phyloP scores from a whole-genome alignment of 2,888 invertebrate species.

The Pyrgus malvae region DNA sequence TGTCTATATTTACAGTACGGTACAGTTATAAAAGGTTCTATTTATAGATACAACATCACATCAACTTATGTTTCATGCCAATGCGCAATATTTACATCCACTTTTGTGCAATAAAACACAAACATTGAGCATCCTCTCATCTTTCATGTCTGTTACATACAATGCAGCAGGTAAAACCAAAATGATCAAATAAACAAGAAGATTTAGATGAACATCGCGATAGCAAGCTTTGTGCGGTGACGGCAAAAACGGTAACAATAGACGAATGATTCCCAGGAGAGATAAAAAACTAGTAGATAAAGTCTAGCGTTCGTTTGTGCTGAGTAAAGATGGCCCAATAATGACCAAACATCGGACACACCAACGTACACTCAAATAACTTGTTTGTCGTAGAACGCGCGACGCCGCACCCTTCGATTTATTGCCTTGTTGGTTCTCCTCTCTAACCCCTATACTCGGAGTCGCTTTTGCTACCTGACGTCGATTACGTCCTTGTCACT shows the following conservation, averaged over 20 bases:
- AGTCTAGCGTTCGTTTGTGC: constrained; percentile 11
- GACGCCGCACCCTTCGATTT: constrained; percentile 15
- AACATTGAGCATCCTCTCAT: no score
- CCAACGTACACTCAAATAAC: constrained; percentile 14
- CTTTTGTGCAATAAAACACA: no score
- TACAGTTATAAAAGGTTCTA: no score
- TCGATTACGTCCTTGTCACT: constrained; percentile 2
- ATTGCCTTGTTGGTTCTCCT: constrained; percentile 11
- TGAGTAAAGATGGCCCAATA: constrained; percentile 14
- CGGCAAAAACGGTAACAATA: constrained; percentile 12
- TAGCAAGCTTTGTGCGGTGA: not conserved
- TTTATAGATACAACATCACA: no score
- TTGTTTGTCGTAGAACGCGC: constrained; percentile 10
- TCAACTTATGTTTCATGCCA: no score
- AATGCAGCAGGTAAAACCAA: no score
- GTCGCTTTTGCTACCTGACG: constrained; percentile 6
- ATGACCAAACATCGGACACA: constrained; percentile 14
- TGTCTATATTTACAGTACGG: no score
- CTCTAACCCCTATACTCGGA: constrained; percentile 4
- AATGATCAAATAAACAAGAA: not conserved
- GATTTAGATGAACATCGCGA: not conserved
- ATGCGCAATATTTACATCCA: no score
- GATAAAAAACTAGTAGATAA: constrained; percentile 20
- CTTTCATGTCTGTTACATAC: no score
- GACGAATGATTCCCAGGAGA: constrained; percentile 5